Conservation (phyloP, 2,888 invertebrate genomes). For the Prenolepis imparis region DNA sequence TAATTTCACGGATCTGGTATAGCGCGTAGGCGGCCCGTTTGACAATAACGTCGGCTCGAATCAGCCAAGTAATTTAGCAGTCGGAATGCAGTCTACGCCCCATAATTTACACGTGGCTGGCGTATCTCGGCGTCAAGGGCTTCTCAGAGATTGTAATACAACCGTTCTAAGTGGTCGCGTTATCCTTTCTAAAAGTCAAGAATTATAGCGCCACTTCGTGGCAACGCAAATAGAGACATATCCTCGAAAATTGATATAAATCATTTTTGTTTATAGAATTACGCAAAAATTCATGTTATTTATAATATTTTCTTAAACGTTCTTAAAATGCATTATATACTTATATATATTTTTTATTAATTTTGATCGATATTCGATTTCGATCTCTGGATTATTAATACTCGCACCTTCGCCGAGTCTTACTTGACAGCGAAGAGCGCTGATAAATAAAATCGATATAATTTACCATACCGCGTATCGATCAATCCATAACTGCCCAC, state of each 20-base stretch:
- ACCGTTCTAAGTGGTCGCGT: constrained; percentile 26
- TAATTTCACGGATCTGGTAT: constrained; percentile 18
- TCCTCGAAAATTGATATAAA: not conserved
- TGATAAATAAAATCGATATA: constrained; percentile 19
- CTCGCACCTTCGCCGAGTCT: not conserved
- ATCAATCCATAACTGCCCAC: not conserved
- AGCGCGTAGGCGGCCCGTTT: constrained; percentile 66
- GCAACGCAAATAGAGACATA: not conserved
- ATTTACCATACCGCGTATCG: constrained; percentile 13
- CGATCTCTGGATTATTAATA: not conserved
- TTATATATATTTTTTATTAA: not conserved
- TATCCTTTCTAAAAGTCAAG: constrained; percentile 21
- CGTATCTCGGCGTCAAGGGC: constrained; percentile 67
- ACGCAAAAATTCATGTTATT: not conserved
- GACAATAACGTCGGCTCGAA: constrained; percentile 58
- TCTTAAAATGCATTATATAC: not conserved
- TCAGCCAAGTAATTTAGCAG: constrained; percentile 70
- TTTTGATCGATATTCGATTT: not conserved
- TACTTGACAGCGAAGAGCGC: not conserved
- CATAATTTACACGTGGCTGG: constrained; percentile 72
- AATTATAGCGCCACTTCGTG: constrained; percentile 34
- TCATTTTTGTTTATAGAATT: not conserved
- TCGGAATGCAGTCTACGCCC: constrained; percentile 71
- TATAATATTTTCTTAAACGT: not conserved
- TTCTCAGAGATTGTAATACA: constrained; percentile 56